A percentile compares a stretch with the other conserved stretches of the same genome.
These are phyloP conservation scores for Panurus biarmicus DNA, from an alignment of 2,113 vertebrate genomes.

Conservation along the genomic window DNA sequence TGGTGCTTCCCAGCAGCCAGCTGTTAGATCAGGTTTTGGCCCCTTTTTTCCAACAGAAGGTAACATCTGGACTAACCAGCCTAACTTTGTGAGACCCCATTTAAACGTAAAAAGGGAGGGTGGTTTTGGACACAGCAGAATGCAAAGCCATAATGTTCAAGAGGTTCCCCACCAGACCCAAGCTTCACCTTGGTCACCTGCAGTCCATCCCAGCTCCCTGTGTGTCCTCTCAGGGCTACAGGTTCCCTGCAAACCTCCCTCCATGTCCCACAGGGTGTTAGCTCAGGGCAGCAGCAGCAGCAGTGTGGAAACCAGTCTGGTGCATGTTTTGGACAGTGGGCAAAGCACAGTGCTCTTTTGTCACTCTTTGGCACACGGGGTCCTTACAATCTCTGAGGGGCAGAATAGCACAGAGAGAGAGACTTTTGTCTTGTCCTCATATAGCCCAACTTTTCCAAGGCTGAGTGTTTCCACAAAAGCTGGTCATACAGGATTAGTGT, in stretches of 20 bases:
- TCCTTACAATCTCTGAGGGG: not conserved
- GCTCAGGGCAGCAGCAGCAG: not conserved
- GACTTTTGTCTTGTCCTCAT: conserved; percentile 8
- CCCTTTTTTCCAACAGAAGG: not conserved
- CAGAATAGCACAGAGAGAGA: not conserved
- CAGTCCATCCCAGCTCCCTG: not conserved
- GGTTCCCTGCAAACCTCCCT: not conserved
- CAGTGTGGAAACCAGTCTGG: not conserved
- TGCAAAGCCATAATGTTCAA: not conserved
- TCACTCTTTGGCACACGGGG: fast-evolving
- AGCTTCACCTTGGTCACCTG: not conserved
- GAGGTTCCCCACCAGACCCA: not conserved
- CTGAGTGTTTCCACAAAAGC: conserved; percentile 41
- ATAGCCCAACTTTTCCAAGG: conserved; percentile 20
- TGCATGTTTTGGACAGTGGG: not conserved
- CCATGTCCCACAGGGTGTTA: not conserved
- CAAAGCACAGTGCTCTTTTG: not conserved
- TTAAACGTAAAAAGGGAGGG: not conserved
- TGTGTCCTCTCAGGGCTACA: not conserved
- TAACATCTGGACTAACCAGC: not conserved
- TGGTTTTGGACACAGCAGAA: not conserved
- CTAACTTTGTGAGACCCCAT: not conserved
- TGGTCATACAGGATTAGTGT: conserved; percentile 40
- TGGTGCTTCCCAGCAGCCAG: not conserved
- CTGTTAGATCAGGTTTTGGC: not conserved